Conservation (phyloP, 2,888 invertebrate genomes). For the Adineta ricciae region DNA sequence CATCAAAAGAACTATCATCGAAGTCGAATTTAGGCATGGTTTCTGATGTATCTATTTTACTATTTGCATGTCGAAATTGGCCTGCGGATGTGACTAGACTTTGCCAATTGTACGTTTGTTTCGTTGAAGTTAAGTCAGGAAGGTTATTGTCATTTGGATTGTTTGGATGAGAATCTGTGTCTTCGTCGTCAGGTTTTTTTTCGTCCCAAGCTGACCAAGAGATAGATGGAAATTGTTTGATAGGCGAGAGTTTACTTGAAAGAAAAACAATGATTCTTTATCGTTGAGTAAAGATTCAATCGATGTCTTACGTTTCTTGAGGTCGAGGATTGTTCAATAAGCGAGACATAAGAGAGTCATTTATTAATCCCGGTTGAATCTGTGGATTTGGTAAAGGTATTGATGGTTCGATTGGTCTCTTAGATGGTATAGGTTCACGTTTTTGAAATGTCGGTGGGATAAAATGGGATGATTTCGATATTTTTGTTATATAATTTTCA, state of each 20-base stretch:
- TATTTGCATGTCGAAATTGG: not conserved
- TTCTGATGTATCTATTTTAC: not conserved
- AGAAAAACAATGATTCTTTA: no score
- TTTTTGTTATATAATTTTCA: not conserved
- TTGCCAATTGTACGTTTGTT: not conserved
- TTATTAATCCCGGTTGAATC: not conserved
- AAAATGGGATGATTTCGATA: not conserved
- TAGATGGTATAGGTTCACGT: not conserved
- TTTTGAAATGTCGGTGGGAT: not conserved
- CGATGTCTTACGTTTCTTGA: not conserved
- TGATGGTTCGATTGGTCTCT: not conserved
- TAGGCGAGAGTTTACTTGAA: not conserved
- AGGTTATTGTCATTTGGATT: not conserved
- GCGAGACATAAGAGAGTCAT: not conserved
- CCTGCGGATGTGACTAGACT: not conserved
- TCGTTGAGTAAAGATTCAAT: no score
- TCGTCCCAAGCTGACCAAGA: not conserved
- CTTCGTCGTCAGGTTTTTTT: not conserved
- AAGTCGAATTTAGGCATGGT: not conserved
- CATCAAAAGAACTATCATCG: not conserved
- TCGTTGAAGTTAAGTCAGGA: not conserved
- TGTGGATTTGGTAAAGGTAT: not conserved
- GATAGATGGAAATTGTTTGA: not conserved
- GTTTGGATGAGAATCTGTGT: not conserved
- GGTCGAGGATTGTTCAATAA: not conserved